Percentiles rank a stretch among this genome's conserved stretches.
Conservation (phyloP, 1,140 invertebrate species). For the Mercenaria mercenaria region DNA sequence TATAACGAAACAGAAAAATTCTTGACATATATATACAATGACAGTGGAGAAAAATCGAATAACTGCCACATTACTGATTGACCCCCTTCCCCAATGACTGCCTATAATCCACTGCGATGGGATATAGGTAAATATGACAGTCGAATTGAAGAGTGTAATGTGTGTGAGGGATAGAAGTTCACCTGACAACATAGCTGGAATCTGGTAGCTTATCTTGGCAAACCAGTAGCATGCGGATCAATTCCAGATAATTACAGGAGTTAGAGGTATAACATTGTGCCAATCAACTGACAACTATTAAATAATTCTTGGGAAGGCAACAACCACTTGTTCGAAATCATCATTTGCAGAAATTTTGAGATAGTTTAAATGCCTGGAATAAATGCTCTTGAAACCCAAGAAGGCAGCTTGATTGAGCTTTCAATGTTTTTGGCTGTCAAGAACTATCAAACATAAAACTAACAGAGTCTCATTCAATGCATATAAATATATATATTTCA, state of each 20-base stretch:
- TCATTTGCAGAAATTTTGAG: not conserved
- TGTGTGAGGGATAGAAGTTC: not conserved
- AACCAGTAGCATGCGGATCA: not conserved
- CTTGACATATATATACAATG: too few relatives aligned
- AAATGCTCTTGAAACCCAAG: not conserved
- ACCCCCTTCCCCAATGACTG: not conserved
- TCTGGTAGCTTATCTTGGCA: not conserved
- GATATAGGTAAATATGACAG: not conserved
- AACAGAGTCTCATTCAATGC: too few relatives aligned
- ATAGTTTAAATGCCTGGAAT: not conserved
- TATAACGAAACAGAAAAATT: not conserved
- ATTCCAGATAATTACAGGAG: slow-evolving; percentile 1
- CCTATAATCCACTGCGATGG: not conserved
- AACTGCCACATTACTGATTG: not conserved
- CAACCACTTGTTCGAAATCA: slow-evolving; percentile 9
- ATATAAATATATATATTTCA: too few relatives aligned
- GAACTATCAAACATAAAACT: too few relatives aligned
- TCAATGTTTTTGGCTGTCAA: too few relatives aligned
- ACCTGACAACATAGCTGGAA: not conserved
- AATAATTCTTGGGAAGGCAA: not conserved
- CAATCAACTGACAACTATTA: slow-evolving; percentile 22
- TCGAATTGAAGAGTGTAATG: not conserved
- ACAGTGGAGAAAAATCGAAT: not conserved
- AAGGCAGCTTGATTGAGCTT: too few relatives aligned
- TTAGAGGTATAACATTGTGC: not conserved